Conservation (phyloP, 2,888 invertebrate genomes). For the Chrysotoxum bicinctum region DNA sequence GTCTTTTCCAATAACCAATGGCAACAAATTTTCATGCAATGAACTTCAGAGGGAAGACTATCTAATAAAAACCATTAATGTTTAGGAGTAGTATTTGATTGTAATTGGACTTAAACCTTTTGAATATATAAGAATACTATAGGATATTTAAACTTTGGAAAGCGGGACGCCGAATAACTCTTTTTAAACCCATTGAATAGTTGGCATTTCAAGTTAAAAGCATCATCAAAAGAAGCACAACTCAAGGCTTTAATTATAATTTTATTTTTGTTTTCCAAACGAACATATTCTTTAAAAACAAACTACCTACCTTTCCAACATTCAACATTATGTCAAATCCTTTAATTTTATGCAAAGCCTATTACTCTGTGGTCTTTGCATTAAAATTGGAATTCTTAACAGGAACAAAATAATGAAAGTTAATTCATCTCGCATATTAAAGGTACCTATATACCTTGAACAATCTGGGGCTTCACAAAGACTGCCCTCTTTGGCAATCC, state of each 20-base stretch:
- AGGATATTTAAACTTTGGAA: no score
- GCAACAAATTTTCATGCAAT: no score
- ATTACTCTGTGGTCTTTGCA: no score
- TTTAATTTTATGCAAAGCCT: neutral
- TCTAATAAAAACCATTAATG: no score
- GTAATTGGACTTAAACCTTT: no score
- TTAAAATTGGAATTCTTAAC: conserved; percentile 2
- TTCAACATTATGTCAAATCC: conserved; percentile 1
- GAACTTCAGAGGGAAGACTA: no score
- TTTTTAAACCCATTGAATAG: no score
- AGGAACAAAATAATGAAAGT: conserved; percentile 24
- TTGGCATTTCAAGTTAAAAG: no score
- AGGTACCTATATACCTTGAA: neutral
- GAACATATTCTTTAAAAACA: neutral
- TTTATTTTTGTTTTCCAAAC: neutral
- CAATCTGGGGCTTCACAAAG: neutral
- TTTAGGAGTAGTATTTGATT: no score
- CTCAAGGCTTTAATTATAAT: neutral
- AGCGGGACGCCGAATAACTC: no score
- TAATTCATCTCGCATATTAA: conserved; percentile 6
- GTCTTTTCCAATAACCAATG: no score
- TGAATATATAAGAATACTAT: no score
- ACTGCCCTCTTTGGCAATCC: conserved; percentile 27
- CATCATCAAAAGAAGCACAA: neutral
- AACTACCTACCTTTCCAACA: neutral